These are phyloP conservation scores for Hyperoplus immaculatus DNA, from an alignment of 2,797 vertebrate genomes.

Conservation along the genomic window DNA sequence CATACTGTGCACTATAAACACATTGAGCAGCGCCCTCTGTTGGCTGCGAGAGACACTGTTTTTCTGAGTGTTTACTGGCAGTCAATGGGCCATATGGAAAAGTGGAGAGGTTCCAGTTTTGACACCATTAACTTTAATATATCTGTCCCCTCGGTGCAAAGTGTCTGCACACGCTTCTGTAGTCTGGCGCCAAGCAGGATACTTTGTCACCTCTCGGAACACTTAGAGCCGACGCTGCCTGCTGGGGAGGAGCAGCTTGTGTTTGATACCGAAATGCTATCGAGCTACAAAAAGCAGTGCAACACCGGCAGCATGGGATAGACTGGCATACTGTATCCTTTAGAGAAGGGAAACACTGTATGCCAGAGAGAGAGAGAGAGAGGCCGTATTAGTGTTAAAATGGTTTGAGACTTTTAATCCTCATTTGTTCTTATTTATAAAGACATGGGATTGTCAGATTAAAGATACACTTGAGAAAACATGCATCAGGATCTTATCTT, in stretches of 20 bases:
- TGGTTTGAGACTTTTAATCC: constrained; percentile 47
- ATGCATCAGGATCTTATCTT: neutral
- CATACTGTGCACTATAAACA: constrained; percentile 27
- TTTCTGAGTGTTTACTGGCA: constrained; percentile 36
- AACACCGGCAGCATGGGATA: neutral
- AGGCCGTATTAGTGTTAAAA: constrained; percentile 34
- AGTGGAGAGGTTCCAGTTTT: constrained; percentile 61
- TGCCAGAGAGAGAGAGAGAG: constrained; percentile 30
- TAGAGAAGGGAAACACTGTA: constrained; percentile 27
- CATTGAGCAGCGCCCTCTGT: constrained; percentile 67
- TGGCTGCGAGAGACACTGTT: constrained; percentile 45
- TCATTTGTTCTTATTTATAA: constrained; percentile 31
- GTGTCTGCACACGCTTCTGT: constrained; percentile 49
- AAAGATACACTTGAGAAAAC: neutral
- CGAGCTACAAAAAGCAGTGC: constrained; percentile 24
- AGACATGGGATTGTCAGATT: neutral
- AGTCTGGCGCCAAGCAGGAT: constrained; percentile 45
- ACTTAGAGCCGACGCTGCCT: constrained; percentile 38
- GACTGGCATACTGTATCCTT: constrained; percentile 29
- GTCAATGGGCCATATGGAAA: constrained; percentile 47
- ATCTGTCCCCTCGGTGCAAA: constrained; percentile 59
- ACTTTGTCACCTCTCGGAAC: constrained; percentile 61
- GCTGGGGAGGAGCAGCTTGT: constrained; percentile 35
- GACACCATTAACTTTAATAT: constrained; percentile 67
- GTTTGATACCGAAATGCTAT: constrained; percentile 23